These are phyloP conservation scores for Cyanocitta stelleri DNA, from an alignment of 2,113 vertebrate genomes.

Conservation along the genomic window DNA sequence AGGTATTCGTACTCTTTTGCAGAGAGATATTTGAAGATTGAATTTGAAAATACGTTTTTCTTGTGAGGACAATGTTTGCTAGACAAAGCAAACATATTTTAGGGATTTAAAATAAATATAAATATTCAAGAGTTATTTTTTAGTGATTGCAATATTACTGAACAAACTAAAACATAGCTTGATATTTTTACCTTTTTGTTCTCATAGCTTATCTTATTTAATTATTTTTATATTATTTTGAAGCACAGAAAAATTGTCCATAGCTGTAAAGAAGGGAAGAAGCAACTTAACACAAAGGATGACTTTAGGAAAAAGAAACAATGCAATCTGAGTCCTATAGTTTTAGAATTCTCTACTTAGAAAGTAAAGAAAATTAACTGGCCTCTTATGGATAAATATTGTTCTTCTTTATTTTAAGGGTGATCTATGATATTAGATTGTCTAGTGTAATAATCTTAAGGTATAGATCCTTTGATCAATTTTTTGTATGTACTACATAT, in stretches of 20 bases:
- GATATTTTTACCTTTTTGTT: neutral
- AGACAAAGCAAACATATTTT: neutral
- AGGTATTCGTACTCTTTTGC: neutral
- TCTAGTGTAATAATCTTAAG: neutral
- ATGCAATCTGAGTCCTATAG: neutral
- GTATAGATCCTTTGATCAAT: neutral
- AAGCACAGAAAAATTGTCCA: neutral
- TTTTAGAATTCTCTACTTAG: neutral
- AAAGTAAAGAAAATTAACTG: neutral
- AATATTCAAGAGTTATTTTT: neutral
- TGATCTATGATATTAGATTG: neutral
- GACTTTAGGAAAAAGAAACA: neutral
- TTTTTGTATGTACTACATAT: neutral
- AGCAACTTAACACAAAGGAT: neutral
- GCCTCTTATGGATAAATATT: neutral
- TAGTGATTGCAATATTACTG: neutral
- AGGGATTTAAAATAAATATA: neutral
- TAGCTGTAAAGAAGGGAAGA: neutral
- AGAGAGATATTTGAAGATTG: neutral
- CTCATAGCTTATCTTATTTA: neutral
- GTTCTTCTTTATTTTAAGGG: neutral
- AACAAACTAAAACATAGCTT: neutral
- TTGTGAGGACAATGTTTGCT: neutral
- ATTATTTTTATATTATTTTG: neutral
- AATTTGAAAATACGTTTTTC: neutral